A percentile compares a stretch with the other conserved stretches of the same genome.
phyloP scores from a whole-genome alignment of 2,888 invertebrate genomes.

The Drosophila barbarae region DNA sequence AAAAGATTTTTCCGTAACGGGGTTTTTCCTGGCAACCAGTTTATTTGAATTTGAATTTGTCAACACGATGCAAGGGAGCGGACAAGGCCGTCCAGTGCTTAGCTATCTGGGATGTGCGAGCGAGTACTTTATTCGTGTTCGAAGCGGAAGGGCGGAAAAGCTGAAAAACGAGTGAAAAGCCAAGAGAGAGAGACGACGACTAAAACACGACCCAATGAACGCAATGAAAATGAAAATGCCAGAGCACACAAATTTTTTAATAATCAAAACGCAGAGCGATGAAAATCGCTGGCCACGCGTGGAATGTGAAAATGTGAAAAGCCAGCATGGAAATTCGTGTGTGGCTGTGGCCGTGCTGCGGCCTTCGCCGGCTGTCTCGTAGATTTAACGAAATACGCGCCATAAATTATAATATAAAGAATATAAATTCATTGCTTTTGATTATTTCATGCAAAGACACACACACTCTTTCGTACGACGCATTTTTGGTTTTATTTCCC shows the following conservation, averaged over 20 bases:
- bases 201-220: constrained; percentile 60
- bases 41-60: constrained; percentile 47
- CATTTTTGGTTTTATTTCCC: constrained; percentile 21
- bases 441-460: constrained; percentile 43
- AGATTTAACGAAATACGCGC: constrained; percentile 51
- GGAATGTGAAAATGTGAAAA: constrained; percentile 69
- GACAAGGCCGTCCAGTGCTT: constrained; percentile 35
- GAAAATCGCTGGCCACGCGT: constrained; percentile 59
- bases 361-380: constrained; percentile 33
- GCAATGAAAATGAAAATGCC: constrained; percentile 70
- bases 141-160: constrained; percentile 41
- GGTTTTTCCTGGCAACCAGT: constrained; percentile 17
- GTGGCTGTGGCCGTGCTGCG: constrained; percentile 25
- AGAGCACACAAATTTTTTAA: constrained; percentile 68
- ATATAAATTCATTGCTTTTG: constrained; percentile 64
- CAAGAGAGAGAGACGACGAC: constrained; percentile 5
- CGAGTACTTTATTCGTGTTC: constrained; percentile 33
- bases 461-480: not conserved
- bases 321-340: constrained; percentile 51
- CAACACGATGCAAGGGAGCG: constrained; percentile 30
- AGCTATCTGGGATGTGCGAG: constrained; percentile 47
- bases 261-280: constrained; percentile 58
- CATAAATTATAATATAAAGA: constrained; percentile 67
- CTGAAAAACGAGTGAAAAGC: constrained; percentile 4
- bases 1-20: constrained; percentile 7